Conservation (phyloP, 2,113 vertebrate genomes). For the Platysteira castanea region DNA sequence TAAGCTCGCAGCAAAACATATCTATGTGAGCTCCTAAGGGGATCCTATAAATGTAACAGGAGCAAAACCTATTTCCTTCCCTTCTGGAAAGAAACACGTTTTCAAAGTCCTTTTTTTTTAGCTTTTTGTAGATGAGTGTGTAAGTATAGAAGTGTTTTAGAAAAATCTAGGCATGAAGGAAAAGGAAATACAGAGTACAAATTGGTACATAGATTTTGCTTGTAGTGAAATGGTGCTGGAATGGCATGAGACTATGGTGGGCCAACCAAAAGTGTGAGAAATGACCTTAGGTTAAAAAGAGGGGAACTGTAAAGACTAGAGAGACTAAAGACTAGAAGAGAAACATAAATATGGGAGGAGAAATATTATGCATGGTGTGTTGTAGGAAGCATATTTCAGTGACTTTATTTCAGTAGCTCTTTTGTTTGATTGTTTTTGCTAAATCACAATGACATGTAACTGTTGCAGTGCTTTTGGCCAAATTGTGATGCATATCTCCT, state of each 20-base stretch:
- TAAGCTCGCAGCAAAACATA: neutral
- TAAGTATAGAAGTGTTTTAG: neutral
- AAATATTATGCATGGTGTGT: neutral
- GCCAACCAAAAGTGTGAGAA: neutral
- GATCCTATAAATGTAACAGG: neutral
- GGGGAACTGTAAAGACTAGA: neutral
- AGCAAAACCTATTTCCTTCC: neutral
- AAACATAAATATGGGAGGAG: neutral
- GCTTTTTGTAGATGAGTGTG: neutral
- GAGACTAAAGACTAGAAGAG: neutral
- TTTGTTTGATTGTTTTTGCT: neutral
- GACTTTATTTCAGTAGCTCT: neutral
- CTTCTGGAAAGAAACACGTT: neutral
- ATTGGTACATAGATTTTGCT: neutral
- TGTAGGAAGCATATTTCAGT: neutral
- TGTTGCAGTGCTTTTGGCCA: neutral
- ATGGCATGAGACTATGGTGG: neutral
- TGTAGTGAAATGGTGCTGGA: neutral
- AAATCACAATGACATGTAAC: accelerated
- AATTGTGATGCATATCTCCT: neutral
- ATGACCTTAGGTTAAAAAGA: neutral
- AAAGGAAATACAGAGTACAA: neutral
- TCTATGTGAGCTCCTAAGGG: neutral
- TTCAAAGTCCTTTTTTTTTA: neutral
- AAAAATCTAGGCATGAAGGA: neutral